A percentile compares a stretch with the other conserved stretches of the same genome.
phyloP scores from a whole-genome alignment of 2,797 vertebrate species.

The Tragopan temminckii region DNA sequence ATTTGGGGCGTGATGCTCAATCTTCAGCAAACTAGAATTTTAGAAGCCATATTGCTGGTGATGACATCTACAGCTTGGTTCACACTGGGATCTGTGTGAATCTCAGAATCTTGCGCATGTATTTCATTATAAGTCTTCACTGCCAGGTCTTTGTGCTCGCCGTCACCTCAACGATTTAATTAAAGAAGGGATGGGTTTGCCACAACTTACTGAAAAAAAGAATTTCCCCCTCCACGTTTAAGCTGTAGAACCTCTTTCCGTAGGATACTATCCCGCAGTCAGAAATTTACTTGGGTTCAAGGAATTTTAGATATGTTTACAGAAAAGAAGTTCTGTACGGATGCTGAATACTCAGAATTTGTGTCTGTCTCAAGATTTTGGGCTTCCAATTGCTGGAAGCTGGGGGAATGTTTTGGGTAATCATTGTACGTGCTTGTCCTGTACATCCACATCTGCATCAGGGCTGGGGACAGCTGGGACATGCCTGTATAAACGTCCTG shows the following conservation, averaged over 20 bases:
- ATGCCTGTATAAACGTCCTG: background rate
- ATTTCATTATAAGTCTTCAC: background rate
- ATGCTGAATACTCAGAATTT: background rate
- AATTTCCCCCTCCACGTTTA: background rate
- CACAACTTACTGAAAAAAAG: background rate
- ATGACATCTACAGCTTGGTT: background rate
- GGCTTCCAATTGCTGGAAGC: background rate
- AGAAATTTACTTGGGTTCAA: background rate
- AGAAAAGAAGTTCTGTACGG: background rate
- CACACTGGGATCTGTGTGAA: background rate
- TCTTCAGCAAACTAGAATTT: background rate
- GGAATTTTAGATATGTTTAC: background rate
- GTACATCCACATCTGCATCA: background rate
- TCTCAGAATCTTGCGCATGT: background rate
- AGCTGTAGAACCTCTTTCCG: background rate
- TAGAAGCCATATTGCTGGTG: background rate
- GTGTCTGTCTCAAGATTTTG: background rate
- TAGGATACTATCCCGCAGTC: background rate
- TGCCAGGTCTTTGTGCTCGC: background rate
- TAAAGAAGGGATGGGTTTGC: background rate
- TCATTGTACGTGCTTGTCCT: background rate
- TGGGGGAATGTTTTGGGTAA: background rate
- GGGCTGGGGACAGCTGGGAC: background rate
- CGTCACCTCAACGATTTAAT: background rate
- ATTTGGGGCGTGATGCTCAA: background rate